A percentile compares a stretch with the other conserved stretches of the same genome.
These are phyloP conservation scores for Drosophila ercepeae DNA, from an alignment of 1,140 invertebrate genomes.

Conservation along the genomic window DNA sequence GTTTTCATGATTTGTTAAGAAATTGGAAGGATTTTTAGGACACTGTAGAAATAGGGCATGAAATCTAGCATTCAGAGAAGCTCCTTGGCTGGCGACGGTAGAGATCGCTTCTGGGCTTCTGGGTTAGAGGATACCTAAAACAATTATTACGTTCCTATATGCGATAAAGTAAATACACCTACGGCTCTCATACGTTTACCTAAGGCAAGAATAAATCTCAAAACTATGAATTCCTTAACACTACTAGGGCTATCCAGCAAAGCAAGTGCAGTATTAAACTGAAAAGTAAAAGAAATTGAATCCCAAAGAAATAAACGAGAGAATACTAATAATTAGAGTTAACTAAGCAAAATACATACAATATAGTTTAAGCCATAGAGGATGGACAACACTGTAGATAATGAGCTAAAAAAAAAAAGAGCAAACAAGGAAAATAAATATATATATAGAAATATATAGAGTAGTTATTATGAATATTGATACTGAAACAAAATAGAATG, in stretches of 20 bases:
- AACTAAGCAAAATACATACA: slow-evolving; percentile 39
- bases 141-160: slow-evolving; percentile 80
- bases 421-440: slow-evolving; percentile 53
- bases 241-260: slow-evolving; percentile 51
- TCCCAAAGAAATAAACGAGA: slow-evolving; percentile 26
- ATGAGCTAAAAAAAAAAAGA: slow-evolving; percentile 66
- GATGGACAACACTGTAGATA: slow-evolving; percentile 67
- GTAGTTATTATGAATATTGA: slow-evolving; percentile 78
- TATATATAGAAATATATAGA: slow-evolving; percentile 49
- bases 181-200: slow-evolving; percentile 39
- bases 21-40: background rate
- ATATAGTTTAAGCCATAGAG: slow-evolving; percentile 48
- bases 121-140: slow-evolving; percentile 45
- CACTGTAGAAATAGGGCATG: background rate
- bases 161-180: slow-evolving; percentile 60
- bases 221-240: slow-evolving; percentile 45
- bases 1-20: background rate
- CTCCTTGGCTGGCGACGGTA: slow-evolving; percentile 7
- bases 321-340: slow-evolving; percentile 19
- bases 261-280: slow-evolving; percentile 61
- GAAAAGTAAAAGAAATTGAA: slow-evolving; percentile 46
- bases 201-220: slow-evolving; percentile 36
- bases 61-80: background rate
- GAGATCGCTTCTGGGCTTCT: slow-evolving; percentile 38
- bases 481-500: slow-evolving; percentile 83